Conservation (phyloP, 2,113 vertebrate genomes). For the Pterocles orientalis region DNA sequence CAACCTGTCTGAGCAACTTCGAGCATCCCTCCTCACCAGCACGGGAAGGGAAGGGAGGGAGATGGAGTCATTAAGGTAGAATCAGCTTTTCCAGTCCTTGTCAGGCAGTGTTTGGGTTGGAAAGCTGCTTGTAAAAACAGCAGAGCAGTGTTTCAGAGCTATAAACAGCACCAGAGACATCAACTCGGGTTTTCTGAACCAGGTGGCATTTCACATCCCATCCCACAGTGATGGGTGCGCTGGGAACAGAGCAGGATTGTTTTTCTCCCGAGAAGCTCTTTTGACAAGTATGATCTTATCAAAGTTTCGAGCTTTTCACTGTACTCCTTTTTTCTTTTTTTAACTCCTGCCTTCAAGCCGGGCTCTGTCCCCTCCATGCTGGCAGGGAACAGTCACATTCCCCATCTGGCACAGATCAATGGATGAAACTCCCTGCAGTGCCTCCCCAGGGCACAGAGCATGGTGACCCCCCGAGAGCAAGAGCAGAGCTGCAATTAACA, state of each 20-base stretch:
- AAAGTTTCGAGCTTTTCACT: constrained; percentile 54
- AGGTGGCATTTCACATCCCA: background rate
- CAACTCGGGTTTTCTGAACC: background rate
- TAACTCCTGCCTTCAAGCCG: background rate
- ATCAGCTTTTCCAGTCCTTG: background rate
- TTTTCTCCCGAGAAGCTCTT: constrained; percentile 22
- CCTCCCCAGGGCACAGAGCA: background rate
- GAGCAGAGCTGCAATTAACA: background rate
- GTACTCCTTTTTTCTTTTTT: background rate
- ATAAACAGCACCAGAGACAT: background rate
- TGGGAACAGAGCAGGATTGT: background rate
- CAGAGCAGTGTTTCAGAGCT: background rate
- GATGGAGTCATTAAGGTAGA: background rate
- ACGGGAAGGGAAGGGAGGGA: background rate
- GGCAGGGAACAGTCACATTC: background rate
- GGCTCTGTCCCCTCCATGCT: background rate
- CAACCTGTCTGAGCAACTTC: background rate
- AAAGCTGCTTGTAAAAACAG: background rate
- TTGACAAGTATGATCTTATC: constrained; percentile 66
- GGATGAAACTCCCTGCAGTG: background rate
- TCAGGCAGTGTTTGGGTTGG: background rate
- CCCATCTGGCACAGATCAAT: background rate
- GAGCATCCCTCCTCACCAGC: background rate
- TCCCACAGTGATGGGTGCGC: constrained; percentile 35
- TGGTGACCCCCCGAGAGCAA: fast-evolving